Evolutionary conservation across 2,888 invertebrate genomes (phyloP).

Genomic region (Globia sparganii): DNA sequence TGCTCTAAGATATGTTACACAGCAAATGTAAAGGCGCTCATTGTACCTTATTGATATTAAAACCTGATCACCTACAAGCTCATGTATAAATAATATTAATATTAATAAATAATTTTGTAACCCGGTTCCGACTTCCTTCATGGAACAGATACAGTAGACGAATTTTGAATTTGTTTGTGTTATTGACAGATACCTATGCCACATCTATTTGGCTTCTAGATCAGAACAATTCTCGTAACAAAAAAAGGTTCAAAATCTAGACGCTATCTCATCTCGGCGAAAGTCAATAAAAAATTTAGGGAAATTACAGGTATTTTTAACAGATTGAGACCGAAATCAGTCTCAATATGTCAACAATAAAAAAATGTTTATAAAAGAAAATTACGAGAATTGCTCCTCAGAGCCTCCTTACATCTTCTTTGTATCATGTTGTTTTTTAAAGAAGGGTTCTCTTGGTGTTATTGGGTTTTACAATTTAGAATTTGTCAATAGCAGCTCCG

Average conservation of each 20-base stretch:
- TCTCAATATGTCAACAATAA: too few species aligned
- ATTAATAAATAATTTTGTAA: slow-evolving; percentile 47
- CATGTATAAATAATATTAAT: slow-evolving; percentile 27
- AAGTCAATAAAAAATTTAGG: too few species aligned
- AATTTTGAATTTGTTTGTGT: slow-evolving; percentile 29
- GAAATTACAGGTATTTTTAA: too few species aligned
- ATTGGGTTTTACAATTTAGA: too few species aligned
- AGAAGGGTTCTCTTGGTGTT: background rate
- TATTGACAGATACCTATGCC: background rate
- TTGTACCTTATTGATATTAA: slow-evolving; percentile 41
- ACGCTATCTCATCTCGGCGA: too few species aligned
- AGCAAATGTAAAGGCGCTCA: background rate
- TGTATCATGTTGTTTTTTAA: background rate
- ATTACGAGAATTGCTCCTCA: too few species aligned
- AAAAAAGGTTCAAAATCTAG: too few species aligned
- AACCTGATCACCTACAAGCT: slow-evolving; percentile 60
- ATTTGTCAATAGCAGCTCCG: too few species aligned
- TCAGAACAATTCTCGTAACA: too few species aligned
- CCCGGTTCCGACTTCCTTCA: slow-evolving; percentile 40
- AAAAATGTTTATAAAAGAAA: too few species aligned
- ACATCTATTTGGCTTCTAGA: background rate
- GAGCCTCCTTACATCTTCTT: background rate
- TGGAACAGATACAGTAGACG: slow-evolving; percentile 21
- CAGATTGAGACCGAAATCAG: too few species aligned
- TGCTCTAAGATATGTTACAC: slow-evolving; percentile 13